Conservation (phyloP, 2,888 invertebrate species). For the Atherix ibis region DNA sequence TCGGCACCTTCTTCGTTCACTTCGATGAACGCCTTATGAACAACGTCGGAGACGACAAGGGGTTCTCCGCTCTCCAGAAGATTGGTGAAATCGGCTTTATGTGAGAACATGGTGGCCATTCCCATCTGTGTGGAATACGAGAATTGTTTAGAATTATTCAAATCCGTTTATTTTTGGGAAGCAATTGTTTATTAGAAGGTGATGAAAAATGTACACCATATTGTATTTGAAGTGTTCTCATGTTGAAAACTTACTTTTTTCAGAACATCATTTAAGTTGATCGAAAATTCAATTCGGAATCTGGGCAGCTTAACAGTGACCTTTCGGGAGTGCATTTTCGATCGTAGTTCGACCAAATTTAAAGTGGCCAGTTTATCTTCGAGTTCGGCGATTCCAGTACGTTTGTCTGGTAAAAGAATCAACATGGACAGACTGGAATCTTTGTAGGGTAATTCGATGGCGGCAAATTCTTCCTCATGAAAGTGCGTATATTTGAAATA, state of each 20-base stretch:
- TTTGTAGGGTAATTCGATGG: constrained; percentile 56
- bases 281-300: constrained; percentile 61
- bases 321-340: constrained; percentile 35
- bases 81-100: no score
- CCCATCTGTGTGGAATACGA: no score
- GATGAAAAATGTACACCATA: no score
- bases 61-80: no score
- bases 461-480: constrained; percentile 36
- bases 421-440: constrained; percentile 56
- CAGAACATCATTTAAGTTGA: constrained; percentile 46
- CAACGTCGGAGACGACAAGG: no score
- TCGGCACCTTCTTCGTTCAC: no score
- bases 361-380: constrained; percentile 42
- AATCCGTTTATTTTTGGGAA: no score
- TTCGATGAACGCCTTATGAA: no score
- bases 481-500: constrained; percentile 35
- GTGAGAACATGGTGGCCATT: no score
- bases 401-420: constrained; percentile 52
- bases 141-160: no score
- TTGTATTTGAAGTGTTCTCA: no score
- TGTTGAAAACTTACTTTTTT: constrained; percentile 50
- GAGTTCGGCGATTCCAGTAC: constrained; percentile 45
- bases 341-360: constrained; percentile 37
- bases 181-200: no score
- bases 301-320: constrained; percentile 53